A percentile compares a stretch with the other conserved stretches of the same genome.
Evolutionary conservation across 2,797 vertebrate genomes (phyloP).

Genomic region (Bothrops alternatus): DNA sequence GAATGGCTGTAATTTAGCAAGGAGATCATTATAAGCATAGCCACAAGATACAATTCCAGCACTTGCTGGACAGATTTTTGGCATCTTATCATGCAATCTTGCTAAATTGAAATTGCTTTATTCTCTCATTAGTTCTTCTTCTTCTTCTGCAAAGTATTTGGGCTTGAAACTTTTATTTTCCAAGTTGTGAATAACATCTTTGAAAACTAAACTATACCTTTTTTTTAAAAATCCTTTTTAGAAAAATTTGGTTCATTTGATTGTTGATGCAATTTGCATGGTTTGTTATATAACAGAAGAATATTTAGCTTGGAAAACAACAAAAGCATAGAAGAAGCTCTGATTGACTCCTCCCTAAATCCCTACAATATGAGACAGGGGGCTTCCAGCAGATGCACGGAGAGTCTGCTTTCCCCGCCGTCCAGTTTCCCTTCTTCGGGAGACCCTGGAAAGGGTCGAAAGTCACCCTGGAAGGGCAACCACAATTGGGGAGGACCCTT

Average conservation of each 20-base stretch:
- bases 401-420: too few species aligned
- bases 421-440: too few species aligned
- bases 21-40: slow-evolving; percentile 10
- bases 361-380: background rate
- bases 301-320: background rate
- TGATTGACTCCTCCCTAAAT: background rate
- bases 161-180: slow-evolving; percentile 10
- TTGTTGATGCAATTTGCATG: background rate
- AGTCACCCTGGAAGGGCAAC: too few species aligned
- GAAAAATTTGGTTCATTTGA: background rate
- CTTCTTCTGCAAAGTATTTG: background rate
- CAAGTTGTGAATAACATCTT: background rate
- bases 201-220: background rate
- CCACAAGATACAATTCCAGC: background rate
- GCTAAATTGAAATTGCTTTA: background rate
- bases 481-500: too few species aligned
- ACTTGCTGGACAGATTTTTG: background rate
- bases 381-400: background rate
- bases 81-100: background rate
- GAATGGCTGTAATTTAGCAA: background rate
- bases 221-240: background rate
- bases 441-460: too few species aligned
- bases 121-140: background rate
- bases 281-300: background rate
- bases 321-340: background rate